These are phyloP conservation scores for Acanthosepion pharaonis DNA, from an alignment of 2,888 invertebrate genomes.

Conservation along the genomic window DNA sequence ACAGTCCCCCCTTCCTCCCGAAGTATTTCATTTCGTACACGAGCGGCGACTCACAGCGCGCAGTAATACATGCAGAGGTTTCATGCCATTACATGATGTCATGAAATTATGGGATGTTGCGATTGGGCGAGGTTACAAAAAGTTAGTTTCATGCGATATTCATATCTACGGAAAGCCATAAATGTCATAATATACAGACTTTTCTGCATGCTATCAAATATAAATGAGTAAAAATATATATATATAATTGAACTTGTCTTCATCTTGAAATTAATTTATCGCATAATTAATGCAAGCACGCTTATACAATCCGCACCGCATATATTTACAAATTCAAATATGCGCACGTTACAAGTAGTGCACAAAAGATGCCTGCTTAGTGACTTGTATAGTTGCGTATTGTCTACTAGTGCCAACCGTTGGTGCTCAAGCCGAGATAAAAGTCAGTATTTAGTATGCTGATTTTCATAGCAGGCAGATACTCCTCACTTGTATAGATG, in stretches of 20 bases:
- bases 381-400: no score
- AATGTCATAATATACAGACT: not conserved
- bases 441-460: no score
- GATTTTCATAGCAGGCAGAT: no score
- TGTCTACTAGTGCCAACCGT: no score
- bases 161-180: not conserved
- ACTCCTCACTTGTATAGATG: no score
- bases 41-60: not conserved
- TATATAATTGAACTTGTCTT: not conserved
- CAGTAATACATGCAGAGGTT: not conserved
- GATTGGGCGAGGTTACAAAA: not conserved
- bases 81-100: slow-evolving; percentile 20
- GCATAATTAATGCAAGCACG: not conserved
- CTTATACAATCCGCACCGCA: not conserved
- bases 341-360: not conserved
- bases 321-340: not conserved
- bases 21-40: not conserved
- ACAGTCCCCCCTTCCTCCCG: not conserved
- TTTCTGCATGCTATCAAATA: not conserved
- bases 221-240: not conserved
- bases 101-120: slow-evolving; percentile 33
- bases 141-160: not conserved
- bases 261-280: not conserved
- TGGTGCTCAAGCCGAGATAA: no score
- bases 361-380: no score